Conservation (phyloP, 2,888 invertebrate species). For the Archips crataeganus region DNA sequence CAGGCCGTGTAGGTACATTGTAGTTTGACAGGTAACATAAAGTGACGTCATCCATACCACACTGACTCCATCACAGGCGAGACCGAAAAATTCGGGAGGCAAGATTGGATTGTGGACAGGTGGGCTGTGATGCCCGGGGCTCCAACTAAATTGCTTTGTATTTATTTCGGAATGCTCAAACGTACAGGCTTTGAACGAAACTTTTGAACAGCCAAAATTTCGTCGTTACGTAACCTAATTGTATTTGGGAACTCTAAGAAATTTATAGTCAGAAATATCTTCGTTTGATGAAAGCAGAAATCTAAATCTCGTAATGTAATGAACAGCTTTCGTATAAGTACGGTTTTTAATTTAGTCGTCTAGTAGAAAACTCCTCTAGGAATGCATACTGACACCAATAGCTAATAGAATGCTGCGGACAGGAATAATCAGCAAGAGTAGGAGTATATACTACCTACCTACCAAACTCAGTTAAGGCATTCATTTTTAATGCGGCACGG, state of each 20-base stretch:
- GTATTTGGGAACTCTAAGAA: background rate
- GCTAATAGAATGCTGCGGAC: background rate
- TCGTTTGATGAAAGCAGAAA: background rate
- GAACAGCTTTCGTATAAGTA: background rate
- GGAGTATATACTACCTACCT: background rate
- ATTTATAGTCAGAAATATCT: background rate
- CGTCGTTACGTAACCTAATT: background rate
- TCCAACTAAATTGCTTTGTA: slow-evolving; percentile 56
- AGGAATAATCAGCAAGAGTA: slow-evolving; percentile 7
- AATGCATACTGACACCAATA: background rate
- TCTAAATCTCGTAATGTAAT: background rate
- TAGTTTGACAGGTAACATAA: slow-evolving; percentile 48
- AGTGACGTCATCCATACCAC: slow-evolving; percentile 59
- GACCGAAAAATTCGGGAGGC: slow-evolving; percentile 62
- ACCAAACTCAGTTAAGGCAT: slow-evolving; percentile 10
- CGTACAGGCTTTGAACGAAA: background rate
- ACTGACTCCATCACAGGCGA: slow-evolving; percentile 47
- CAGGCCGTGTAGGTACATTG: background rate
- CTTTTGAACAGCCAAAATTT: background rate
- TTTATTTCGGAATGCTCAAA: background rate
- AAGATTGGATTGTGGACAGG: slow-evolving; percentile 74
- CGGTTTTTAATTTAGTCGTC: slow-evolving; percentile 2
- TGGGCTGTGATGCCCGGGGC: slow-evolving; percentile 53
- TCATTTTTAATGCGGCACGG: slow-evolving; percentile 27
- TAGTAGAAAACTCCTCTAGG: background rate